A percentile compares a stretch with the other conserved stretches of the same genome.
Evolutionary conservation across 1,140 invertebrate species (phyloP).

Genomic region (Drosophila suzukii): DNA sequence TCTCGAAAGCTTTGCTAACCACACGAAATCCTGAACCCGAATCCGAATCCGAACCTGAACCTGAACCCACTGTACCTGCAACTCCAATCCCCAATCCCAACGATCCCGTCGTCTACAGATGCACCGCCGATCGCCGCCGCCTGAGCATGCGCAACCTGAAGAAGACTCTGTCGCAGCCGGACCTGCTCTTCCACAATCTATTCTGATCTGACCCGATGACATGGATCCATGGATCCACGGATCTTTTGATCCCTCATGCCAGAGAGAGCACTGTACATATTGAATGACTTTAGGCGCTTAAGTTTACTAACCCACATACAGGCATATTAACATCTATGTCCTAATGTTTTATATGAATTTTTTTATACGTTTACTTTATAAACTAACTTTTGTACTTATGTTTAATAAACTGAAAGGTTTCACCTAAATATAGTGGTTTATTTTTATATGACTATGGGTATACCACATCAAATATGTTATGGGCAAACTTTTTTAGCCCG

Average conservation of each 20-base stretch:
- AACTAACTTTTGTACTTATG: slow-evolving; percentile 17
- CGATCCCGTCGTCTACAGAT: slow-evolving; percentile 55
- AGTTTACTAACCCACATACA: slow-evolving; percentile 11
- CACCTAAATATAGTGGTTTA: background rate
- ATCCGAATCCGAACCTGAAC: slow-evolving; percentile 15
- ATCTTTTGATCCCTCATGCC: background rate
- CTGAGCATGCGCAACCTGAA: slow-evolving; percentile 72
- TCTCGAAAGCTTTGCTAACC: slow-evolving; percentile 24
- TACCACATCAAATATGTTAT: too few relatives aligned
- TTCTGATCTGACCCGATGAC: slow-evolving; percentile 48
- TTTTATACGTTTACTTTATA: background rate
- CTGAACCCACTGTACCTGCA: slow-evolving; percentile 23
- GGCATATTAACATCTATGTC: background rate
- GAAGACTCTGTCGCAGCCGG: slow-evolving; percentile 81
- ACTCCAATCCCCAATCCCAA: slow-evolving; percentile 2
- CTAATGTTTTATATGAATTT: slow-evolving; percentile 1
- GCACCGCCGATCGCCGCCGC: slow-evolving; percentile 72
- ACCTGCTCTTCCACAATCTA: slow-evolving; percentile 76
- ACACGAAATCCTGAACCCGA: slow-evolving; percentile 6
- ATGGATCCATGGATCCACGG: background rate
- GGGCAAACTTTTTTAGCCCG: too few relatives aligned
- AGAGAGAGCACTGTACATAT: slow-evolving; percentile 29
- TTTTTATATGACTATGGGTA: too few relatives aligned
- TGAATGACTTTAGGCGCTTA: slow-evolving; percentile 23
- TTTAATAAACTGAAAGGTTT: slow-evolving; percentile 15